These are phyloP conservation scores for Eulemur macaco DNA, from an alignment of 2,113 vertebrate species.

Conservation along the genomic window DNA sequence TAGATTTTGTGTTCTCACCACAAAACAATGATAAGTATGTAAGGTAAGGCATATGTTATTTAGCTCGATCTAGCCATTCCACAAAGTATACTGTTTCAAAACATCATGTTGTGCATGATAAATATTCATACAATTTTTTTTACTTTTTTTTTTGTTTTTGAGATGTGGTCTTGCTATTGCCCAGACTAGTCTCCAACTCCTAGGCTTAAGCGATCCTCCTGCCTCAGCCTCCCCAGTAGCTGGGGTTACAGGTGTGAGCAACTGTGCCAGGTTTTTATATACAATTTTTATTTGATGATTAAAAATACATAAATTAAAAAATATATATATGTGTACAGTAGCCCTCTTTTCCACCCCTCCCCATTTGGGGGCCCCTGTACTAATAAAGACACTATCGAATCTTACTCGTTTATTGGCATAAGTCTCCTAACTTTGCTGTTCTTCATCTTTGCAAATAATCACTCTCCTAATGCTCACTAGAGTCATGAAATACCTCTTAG, in stretches of 20 bases:
- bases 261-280: neutral
- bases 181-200: neutral
- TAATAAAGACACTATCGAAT: neutral
- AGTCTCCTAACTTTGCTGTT: neutral
- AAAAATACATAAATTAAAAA: neutral
- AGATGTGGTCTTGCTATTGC: neutral
- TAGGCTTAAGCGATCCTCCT: neutral
- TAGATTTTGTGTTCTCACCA: too few relatives aligned
- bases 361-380: neutral
- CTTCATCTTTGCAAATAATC: neutral
- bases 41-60: too few relatives aligned
- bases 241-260: neutral
- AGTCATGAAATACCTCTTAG: neutral
- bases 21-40: too few relatives aligned
- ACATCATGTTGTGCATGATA: too few relatives aligned
- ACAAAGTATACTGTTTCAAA: too few relatives aligned
- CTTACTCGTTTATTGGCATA: neutral
- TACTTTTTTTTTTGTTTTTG: neutral
- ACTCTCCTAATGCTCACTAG: neutral
- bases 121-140: too few relatives aligned
- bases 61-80: too few relatives aligned
- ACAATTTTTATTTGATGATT: neutral
- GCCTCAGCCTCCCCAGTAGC: neutral
- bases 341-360: neutral
- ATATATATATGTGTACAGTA: neutral